Evolutionary conservation across 53 echinoderm and acorn worm genomes (phyloP).

Genomic region (Holothuria leucospilota): DNA sequence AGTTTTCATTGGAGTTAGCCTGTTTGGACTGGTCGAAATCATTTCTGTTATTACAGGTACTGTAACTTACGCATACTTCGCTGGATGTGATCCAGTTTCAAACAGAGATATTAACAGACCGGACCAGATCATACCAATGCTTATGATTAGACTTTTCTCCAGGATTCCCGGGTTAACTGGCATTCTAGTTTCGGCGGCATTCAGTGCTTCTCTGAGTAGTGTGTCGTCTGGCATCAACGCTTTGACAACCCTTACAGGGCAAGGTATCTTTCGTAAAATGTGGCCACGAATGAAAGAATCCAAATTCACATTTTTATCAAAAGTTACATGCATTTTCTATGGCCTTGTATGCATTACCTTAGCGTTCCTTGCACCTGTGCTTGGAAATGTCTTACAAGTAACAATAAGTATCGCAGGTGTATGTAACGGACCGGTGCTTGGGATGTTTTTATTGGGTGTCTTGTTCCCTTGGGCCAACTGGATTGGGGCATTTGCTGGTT

Average conservation of each 20-base stretch:
- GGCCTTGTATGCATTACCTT: neutral
- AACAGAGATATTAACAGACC: neutral
- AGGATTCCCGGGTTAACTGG: conserved; percentile 13
- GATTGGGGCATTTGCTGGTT: neutral
- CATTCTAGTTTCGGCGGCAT: neutral
- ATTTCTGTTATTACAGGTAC: neutral
- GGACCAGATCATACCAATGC: conserved; percentile 6
- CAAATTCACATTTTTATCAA: neutral
- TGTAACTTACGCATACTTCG: neutral
- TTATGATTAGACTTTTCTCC: conserved; percentile 1
- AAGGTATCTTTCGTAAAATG: neutral
- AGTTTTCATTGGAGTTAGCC: neutral
- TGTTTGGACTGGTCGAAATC: neutral
- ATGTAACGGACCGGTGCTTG: neutral
- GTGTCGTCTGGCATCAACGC: neutral
- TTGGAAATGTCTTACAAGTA: neutral
- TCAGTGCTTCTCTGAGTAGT: too few relatives aligned
- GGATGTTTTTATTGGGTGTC: neutral
- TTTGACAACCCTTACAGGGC: neutral
- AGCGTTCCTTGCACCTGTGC: neutral
- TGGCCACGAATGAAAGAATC: conserved; percentile 4
- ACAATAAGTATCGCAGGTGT: neutral
- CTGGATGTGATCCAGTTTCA: neutral
- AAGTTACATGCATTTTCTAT: neutral
- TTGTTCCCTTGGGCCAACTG: neutral